Evolutionary conservation across 2,113 vertebrate species (phyloP).

Genomic region (Aegithalos caudatus): DNA sequence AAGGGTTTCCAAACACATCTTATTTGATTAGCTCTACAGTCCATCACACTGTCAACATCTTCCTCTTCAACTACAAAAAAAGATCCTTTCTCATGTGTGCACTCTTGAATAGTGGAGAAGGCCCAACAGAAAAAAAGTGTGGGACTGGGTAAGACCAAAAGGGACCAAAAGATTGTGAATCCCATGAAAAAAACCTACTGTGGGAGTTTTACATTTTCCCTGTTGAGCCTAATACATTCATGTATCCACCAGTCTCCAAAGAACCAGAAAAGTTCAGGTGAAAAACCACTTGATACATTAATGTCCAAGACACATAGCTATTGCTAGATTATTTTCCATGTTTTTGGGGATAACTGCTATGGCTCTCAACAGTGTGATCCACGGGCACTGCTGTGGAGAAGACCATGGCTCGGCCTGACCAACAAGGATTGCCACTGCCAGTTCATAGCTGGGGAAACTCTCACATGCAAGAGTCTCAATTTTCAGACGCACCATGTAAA

Average conservation of each 20-base stretch:
- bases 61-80: neutral
- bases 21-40: neutral
- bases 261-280: fast-evolving
- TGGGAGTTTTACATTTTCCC: neutral
- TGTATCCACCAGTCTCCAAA: neutral
- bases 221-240: fast-evolving
- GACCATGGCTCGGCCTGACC: neutral
- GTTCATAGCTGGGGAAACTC: neutral
- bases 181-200: neutral
- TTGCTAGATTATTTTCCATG: neutral
- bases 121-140: neutral
- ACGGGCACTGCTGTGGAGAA: neutral
- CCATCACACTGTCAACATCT: neutral
- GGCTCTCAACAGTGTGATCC: neutral
- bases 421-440: neutral
- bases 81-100: neutral
- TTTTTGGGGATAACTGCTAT: neutral
- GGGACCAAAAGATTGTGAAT: neutral
- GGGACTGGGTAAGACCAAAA: neutral
- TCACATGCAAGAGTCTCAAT: neutral
- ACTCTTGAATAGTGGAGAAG: neutral
- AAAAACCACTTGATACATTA: neutral
- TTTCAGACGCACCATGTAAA: fast-evolving
- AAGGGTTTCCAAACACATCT: neutral
- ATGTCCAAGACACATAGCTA: neutral